phyloP scores from a whole-genome alignment of 2,113 vertebrate species.

The Tor tambroides region DNA sequence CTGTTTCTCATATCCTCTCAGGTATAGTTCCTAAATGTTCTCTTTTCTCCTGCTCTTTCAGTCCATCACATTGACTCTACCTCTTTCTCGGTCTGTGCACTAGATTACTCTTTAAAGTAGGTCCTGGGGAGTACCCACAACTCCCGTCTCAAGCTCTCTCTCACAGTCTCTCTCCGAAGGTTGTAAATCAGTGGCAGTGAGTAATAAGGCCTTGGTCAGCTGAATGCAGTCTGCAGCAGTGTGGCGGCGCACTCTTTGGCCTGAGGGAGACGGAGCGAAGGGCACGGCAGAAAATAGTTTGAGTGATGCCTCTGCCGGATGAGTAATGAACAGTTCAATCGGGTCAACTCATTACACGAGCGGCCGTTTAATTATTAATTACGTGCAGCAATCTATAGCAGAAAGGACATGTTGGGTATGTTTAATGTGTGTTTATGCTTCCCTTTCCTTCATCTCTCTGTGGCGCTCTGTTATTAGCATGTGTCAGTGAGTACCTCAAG shows the following conservation, averaged over 20 bases:
- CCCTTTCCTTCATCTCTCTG: conserved; percentile 70
- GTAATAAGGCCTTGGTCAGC: conserved; percentile 68
- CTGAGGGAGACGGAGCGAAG: conserved; percentile 72
- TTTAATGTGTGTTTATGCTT: conserved; percentile 84
- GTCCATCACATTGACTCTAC: conserved; percentile 10
- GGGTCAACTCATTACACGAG: conserved; percentile 98
- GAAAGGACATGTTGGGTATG: conserved; percentile 94
- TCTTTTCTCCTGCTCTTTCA: conserved; percentile 30
- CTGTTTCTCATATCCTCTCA: conserved; percentile 5
- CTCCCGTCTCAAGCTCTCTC: conserved; percentile 34
- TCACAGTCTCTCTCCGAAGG: conserved; percentile 54
- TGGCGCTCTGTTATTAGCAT: conserved; percentile 66
- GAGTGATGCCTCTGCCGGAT: conserved; percentile 93
- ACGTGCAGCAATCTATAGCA: conserved; percentile 89
- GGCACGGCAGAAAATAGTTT: conserved; percentile 83
- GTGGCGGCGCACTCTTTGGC: conserved; percentile 51
- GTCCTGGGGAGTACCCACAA: conserved; percentile 54
- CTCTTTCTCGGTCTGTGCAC: conserved; percentile 49
- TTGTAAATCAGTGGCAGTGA: conserved; percentile 67
- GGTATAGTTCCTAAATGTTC: conserved; percentile 12
- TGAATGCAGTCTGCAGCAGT: conserved; percentile 60
- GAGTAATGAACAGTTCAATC: conserved; percentile 97
- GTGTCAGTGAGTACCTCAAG: conserved; percentile 66
- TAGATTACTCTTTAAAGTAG: conserved; percentile 66
- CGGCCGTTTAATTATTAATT: conserved; percentile 99